Percentiles rank a stretch among this genome's conserved stretches.
Conservation (phyloP, 2,888 invertebrate species). For the Molorchus minor region DNA sequence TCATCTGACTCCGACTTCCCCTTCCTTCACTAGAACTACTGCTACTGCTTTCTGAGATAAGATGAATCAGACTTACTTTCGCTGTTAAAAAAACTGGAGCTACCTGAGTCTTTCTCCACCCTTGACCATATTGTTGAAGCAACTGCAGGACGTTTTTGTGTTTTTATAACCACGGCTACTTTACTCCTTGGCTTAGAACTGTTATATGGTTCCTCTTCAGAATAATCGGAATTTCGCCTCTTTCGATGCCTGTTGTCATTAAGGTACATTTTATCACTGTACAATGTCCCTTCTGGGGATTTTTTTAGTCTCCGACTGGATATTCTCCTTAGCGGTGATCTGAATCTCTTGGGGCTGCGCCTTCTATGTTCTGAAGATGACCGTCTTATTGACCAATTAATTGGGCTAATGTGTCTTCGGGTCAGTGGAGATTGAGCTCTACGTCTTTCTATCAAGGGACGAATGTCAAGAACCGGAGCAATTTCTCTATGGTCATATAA, state of each 20-base stretch:
- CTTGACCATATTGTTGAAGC: slow-evolving; percentile 60
- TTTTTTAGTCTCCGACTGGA: slow-evolving; percentile 22
- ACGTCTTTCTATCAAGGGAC: slow-evolving; percentile 28
- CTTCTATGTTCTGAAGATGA: slow-evolving; percentile 7
- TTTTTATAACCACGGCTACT: slow-evolving; percentile 59
- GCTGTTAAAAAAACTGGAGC: slow-evolving; percentile 35
- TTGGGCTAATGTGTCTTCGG: slow-evolving; percentile 26
- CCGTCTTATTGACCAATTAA: slow-evolving; percentile 16
- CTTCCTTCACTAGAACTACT: slow-evolving; percentile 34
- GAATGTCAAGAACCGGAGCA: too few relatives aligned
- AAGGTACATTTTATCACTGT: slow-evolving; percentile 40
- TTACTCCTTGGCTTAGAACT: slow-evolving; percentile 57
- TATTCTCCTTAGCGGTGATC: slow-evolving; percentile 21
- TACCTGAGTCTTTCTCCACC: slow-evolving; percentile 34
- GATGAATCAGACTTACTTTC: slow-evolving; percentile 30
- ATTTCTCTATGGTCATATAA: slow-evolving; percentile 32
- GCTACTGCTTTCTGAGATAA: slow-evolving; percentile 20
- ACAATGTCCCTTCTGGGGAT: slow-evolving; percentile 37
- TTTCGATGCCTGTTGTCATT: slow-evolving; percentile 21
- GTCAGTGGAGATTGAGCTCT: slow-evolving; percentile 18
- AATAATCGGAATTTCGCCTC: slow-evolving; percentile 26
- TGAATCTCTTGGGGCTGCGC: slow-evolving; percentile 14
- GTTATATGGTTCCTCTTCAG: slow-evolving; percentile 33
- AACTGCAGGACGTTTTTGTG: slow-evolving; percentile 55
- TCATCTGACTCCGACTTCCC: slow-evolving; percentile 38